A percentile compares a stretch with the other conserved stretches of the same genome.
Conservation (phyloP, 1,140 invertebrate species). For the Acromyrmex charruanus region DNA sequence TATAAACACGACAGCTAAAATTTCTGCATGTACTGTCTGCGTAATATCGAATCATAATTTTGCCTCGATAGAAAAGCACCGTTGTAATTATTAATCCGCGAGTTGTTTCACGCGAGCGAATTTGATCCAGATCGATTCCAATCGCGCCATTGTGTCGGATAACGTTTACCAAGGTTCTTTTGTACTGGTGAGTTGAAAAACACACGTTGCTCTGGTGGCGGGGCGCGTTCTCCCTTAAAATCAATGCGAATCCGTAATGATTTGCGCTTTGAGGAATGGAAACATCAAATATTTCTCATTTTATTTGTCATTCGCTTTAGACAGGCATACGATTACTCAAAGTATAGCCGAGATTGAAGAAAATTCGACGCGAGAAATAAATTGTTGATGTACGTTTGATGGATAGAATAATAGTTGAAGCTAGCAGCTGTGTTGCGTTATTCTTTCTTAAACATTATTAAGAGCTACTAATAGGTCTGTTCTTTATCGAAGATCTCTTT, state of each 20-base stretch:
- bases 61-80: conserved; percentile 54
- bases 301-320: conserved; percentile 29
- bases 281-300: conserved; percentile 47
- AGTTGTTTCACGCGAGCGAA: conserved; percentile 62
- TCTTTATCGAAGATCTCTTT: no score
- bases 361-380: conserved; percentile 6
- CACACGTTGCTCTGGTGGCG: conserved; percentile 44
- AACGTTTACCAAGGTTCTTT: conserved; percentile 63
- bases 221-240: conserved; percentile 47
- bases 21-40: conserved; percentile 27
- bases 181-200: conserved; percentile 52
- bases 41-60: conserved; percentile 61
- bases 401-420: neutral
- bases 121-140: conserved; percentile 65
- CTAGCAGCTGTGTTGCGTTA: neutral
- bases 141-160: conserved; percentile 62
- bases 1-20: conserved; percentile 44
- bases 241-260: conserved; percentile 58
- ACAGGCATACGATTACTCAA: conserved; percentile 45
- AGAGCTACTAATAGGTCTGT: neutral
- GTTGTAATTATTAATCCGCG: conserved; percentile 63
- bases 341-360: conserved; percentile 44
- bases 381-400: neutral
- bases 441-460: neutral
- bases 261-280: conserved; percentile 52